A percentile compares a stretch with the other conserved stretches of the same genome.
Evolutionary conservation across 2,797 vertebrate species (phyloP).

Genomic region (Sylvilagus floridanus): DNA sequence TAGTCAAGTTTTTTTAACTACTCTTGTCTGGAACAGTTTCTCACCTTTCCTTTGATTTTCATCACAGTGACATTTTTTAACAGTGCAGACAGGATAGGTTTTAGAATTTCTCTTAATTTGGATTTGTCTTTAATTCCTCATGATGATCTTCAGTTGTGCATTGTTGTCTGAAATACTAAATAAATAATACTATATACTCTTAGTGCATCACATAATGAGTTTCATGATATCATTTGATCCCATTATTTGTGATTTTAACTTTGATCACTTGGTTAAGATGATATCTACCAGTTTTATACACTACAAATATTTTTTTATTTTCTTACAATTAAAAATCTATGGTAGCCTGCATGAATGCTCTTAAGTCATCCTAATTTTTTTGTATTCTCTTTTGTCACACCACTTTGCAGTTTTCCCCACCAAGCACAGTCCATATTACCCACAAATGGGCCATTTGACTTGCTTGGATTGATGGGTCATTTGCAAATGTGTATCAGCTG

Average conservation of each 20-base stretch:
- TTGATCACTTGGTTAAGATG: constrained; percentile 35
- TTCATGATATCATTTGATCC: not conserved
- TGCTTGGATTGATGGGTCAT: not conserved
- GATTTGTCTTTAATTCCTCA: constrained; percentile 18
- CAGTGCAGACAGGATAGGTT: constrained; percentile 35
- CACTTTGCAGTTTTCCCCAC: not conserved
- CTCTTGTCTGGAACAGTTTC: not conserved
- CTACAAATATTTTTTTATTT: not conserved
- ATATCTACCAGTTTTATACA: constrained; percentile 4
- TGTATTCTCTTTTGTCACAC: not conserved
- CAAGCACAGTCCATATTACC: not conserved
- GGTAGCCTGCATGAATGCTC: not conserved
- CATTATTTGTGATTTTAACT: constrained; percentile 36
- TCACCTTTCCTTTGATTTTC: constrained; percentile 45
- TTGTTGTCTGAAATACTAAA: not conserved
- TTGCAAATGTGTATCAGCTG: not conserved
- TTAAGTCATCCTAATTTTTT: not conserved
- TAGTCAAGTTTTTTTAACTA: not conserved
- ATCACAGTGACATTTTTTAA: not conserved
- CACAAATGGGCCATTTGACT: not conserved
- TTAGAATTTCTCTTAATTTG: constrained; percentile 10
- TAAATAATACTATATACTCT: not conserved
- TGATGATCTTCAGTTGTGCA: not conserved
- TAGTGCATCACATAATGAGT: not conserved
- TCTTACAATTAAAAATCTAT: not conserved